Conservation (phyloP, 2,888 invertebrate species). For the Amphipoea oculea region DNA sequence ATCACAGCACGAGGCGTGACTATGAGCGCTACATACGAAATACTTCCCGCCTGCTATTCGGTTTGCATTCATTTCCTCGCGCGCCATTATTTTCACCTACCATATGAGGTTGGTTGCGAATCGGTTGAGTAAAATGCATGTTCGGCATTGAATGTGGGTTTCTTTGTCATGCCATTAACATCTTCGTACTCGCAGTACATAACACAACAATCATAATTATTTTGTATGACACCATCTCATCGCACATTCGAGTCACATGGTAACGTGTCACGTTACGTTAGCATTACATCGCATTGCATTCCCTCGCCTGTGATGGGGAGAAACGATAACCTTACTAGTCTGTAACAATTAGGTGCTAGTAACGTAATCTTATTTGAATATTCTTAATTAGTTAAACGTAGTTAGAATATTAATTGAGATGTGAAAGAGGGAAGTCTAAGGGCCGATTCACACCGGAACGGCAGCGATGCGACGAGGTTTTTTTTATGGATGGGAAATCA, state of each 20-base stretch:
- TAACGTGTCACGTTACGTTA: constrained; percentile 59
- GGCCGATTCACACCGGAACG: too few species aligned
- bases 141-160: constrained; percentile 7
- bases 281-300: constrained; percentile 60
- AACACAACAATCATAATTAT: constrained; percentile 11
- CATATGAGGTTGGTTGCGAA: constrained; percentile 16
- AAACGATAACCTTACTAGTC: constrained; percentile 65
- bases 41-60: constrained; percentile 13
- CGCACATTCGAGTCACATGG: constrained; percentile 27
- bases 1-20: constrained; percentile 17
- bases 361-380: constrained; percentile 57
- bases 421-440: constrained; percentile 9
- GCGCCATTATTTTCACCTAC: constrained; percentile 18
- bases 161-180: background rate
- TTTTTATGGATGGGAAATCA: too few species aligned
- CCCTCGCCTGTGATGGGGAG: constrained; percentile 69
- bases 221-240: constrained; percentile 30
- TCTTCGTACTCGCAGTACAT: too few species aligned
- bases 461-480: too few species aligned
- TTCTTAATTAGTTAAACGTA: constrained; percentile 28
- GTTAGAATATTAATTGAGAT: constrained; percentile 32
- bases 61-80: constrained; percentile 24
- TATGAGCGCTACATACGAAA: constrained; percentile 5
- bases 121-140: constrained; percentile 27
- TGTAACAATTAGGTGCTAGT: constrained; percentile 39